These are phyloP conservation scores for Butorides virescens DNA, from an alignment of 2,113 vertebrate species.

Conservation along the genomic window DNA sequence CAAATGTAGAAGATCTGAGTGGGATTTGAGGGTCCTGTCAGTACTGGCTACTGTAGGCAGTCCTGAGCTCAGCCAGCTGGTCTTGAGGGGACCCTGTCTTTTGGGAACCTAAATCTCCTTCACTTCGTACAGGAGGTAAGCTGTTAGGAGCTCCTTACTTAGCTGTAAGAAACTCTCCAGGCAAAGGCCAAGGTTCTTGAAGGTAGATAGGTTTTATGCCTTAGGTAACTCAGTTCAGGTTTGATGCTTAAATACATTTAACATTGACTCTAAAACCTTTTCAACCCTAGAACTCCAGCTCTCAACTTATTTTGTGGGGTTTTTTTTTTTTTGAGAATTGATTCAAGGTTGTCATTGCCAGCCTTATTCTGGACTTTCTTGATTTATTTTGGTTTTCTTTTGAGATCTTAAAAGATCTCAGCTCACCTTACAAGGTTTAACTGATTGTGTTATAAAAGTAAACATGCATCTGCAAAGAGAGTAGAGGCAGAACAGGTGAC, in stretches of 20 bases:
- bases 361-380: background rate
- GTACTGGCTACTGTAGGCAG: background rate
- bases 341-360: background rate
- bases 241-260: background rate
- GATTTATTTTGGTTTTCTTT: conserved; percentile 36
- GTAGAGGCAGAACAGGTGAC: conserved; percentile 45
- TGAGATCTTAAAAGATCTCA: conserved; percentile 18
- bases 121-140: background rate
- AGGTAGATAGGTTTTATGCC: background rate
- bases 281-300: background rate
- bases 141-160: background rate
- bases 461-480: conserved; percentile 44
- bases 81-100: background rate
- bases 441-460: conserved; percentile 56
- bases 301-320: background rate
- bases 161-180: background rate
- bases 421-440: conserved; percentile 42
- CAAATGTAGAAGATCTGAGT: background rate
- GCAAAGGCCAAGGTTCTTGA: background rate
- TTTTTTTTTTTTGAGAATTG: background rate
- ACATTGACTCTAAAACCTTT: background rate
- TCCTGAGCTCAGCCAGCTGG: background rate
- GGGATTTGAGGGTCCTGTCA: background rate
- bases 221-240: background rate
- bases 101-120: background rate